Evolutionary conservation across 2,797 vertebrate genomes (phyloP).

Genomic region (Pipistrellus nathusii): DNA sequence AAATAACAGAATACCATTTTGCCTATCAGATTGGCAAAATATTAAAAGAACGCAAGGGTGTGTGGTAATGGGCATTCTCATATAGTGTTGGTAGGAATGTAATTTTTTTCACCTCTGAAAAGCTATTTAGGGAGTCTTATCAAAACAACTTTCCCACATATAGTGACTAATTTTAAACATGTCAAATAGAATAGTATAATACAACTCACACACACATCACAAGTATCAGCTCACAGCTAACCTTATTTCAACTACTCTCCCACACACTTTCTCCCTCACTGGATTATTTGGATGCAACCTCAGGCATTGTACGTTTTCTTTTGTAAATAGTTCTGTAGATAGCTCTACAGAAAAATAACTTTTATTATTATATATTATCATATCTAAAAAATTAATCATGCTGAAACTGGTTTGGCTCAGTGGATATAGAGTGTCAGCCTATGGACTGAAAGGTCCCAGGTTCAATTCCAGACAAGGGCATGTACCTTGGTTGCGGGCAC

Average conservation of each 20-base stretch:
- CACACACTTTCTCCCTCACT: neutral
- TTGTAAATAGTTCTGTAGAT: neutral
- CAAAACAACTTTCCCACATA: slow-evolving; percentile 23
- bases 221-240: neutral
- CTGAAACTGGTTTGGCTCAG: too few relatives aligned
- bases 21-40: slow-evolving; percentile 64
- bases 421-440: too few relatives aligned
- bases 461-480: too few relatives aligned
- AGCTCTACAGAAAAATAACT: neutral
- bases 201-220: neutral
- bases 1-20: slow-evolving; percentile 57
- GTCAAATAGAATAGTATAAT: neutral
- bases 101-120: slow-evolving; percentile 34
- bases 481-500: too few relatives aligned
- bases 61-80: neutral
- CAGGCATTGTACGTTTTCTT: neutral
- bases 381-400: neutral
- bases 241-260: neutral
- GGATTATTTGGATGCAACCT: slow-evolving; percentile 36
- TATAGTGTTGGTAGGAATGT: neutral
- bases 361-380: slow-evolving; percentile 50
- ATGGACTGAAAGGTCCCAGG: too few relatives aligned
- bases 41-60: slow-evolving; percentile 27
- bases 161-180: slow-evolving; percentile 31
- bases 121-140: slow-evolving; percentile 12